Percentiles rank a stretch among this genome's conserved stretches.
These are phyloP conservation scores for Holothuria scabra DNA, from an alignment of 53 echinoderm and acorn worm genomes.

Conservation along the genomic window DNA sequence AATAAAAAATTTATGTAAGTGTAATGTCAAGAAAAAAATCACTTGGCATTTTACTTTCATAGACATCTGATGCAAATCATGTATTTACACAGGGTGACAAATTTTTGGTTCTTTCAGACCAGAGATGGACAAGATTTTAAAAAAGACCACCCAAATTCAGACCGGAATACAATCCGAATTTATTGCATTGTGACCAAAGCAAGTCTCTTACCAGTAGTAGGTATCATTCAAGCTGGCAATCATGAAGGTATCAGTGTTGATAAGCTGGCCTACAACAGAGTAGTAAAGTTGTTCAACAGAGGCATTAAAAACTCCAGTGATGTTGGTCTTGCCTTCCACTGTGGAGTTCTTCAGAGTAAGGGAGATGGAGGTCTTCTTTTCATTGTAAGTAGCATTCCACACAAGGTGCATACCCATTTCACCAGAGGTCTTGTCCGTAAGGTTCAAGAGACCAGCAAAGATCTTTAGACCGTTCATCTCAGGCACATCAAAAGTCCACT, in stretches of 20 bases:
- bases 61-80: too few relatives aligned
- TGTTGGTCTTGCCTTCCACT: constrained; percentile 68
- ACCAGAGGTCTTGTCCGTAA: constrained; percentile 51
- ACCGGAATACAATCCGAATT: too few relatives aligned
- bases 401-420: constrained; percentile 68
- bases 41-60: too few relatives aligned
- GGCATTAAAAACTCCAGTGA: constrained; percentile 84
- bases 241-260: constrained; percentile 64
- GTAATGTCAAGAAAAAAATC: too few relatives aligned
- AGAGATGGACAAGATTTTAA: too few relatives aligned
- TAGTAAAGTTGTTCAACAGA: constrained; percentile 75
- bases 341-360: constrained; percentile 72
- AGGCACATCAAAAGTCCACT: constrained; percentile 90
- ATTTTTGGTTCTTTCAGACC: too few relatives aligned
- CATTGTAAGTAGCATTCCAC: constrained; percentile 73
- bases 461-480: constrained; percentile 79
- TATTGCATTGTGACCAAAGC: too few relatives aligned
- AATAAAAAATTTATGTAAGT: too few relatives aligned
- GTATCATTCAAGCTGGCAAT: constrained; percentile 82
- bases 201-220: constrained; percentile 95
- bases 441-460: constrained; percentile 87
- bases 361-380: constrained; percentile 77
- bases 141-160: too few relatives aligned
- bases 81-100: too few relatives aligned
- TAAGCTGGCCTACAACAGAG: constrained; percentile 68